phyloP scores from a whole-genome alignment of 2,888 invertebrate genomes.

The Pilophorus perplexus region DNA sequence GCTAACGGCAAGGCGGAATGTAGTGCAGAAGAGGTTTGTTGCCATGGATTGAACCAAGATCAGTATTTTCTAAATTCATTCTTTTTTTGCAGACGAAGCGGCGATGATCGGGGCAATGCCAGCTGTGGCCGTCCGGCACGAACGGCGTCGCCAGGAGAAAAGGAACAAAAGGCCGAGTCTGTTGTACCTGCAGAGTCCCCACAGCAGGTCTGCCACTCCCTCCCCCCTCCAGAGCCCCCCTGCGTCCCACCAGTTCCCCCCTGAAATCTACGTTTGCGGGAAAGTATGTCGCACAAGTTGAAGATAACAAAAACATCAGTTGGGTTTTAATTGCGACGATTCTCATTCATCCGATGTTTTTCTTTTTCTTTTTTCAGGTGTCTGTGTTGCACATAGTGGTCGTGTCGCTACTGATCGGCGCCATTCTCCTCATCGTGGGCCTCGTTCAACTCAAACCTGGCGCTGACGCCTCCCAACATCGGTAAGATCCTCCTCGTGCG shows the following conservation, averaged over 20 bases:
- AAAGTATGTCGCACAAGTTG: constrained; percentile 57
- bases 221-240: constrained; percentile 56
- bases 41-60: too few species aligned
- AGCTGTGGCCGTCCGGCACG: constrained; percentile 80
- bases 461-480: constrained; percentile 72
- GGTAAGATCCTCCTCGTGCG: constrained; percentile 53
- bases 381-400: constrained; percentile 72
- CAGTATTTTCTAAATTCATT: too few species aligned
- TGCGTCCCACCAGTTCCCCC: constrained; percentile 53
- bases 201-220: constrained; percentile 62
- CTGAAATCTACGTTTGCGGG: constrained; percentile 69
- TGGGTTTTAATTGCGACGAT: not conserved
- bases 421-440: constrained; percentile 71
- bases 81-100: constrained; percentile 45
- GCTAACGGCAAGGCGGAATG: too few species aligned
- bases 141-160: constrained; percentile 72
- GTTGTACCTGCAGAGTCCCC: constrained; percentile 64
- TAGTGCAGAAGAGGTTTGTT: too few species aligned
- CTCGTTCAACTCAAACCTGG: constrained; percentile 73
- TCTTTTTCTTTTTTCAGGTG: constrained; percentile 55
- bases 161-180: constrained; percentile 61
- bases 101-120: constrained; percentile 83
- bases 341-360: too few species aligned
- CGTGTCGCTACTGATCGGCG: constrained; percentile 69
- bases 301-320: not conserved